These are phyloP conservation scores for Anomalospiza imberbis DNA, from an alignment of 2,797 vertebrate genomes.

Conservation along the genomic window DNA sequence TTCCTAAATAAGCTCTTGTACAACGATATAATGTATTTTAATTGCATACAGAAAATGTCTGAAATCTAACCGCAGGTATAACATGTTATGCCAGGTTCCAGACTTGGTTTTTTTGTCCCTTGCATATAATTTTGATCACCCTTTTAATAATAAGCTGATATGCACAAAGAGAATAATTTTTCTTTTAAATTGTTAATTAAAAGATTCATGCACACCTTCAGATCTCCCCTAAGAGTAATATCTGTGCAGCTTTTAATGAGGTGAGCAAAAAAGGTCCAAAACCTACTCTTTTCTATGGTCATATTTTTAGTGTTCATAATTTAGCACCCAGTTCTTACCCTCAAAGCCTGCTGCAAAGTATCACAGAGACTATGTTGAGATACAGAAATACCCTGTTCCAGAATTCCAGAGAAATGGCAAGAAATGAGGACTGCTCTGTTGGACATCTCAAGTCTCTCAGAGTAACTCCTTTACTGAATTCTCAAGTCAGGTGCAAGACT, in stretches of 20 bases:
- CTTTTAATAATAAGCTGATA: constrained; percentile 26
- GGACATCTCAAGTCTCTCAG: neutral
- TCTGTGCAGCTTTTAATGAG: constrained; percentile 24
- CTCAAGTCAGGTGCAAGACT: neutral
- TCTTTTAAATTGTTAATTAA: constrained; percentile 58
- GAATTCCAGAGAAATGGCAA: neutral
- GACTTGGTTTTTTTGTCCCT: neutral
- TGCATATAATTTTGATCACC: constrained; percentile 25
- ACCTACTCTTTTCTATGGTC: neutral
- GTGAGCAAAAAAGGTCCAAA: neutral
- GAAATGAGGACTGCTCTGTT: neutral
- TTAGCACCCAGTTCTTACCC: neutral
- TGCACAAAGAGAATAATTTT: constrained; percentile 9
- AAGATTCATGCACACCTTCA: constrained; percentile 20
- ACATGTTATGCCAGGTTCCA: neutral
- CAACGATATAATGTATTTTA: constrained; percentile 22
- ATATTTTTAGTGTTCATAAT: neutral
- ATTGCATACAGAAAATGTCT: neutral
- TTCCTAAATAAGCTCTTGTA: constrained; percentile 4
- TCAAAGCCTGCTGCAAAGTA: neutral
- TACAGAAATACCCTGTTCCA: neutral
- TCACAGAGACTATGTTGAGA: neutral
- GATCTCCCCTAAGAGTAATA: constrained; percentile 9
- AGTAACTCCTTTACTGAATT: neutral
- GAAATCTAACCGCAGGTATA: constrained; percentile 23